Base-by-base conservation (phyloP, 2,888 invertebrate species). In the Caenorhabditis sulstoni region DNA sequence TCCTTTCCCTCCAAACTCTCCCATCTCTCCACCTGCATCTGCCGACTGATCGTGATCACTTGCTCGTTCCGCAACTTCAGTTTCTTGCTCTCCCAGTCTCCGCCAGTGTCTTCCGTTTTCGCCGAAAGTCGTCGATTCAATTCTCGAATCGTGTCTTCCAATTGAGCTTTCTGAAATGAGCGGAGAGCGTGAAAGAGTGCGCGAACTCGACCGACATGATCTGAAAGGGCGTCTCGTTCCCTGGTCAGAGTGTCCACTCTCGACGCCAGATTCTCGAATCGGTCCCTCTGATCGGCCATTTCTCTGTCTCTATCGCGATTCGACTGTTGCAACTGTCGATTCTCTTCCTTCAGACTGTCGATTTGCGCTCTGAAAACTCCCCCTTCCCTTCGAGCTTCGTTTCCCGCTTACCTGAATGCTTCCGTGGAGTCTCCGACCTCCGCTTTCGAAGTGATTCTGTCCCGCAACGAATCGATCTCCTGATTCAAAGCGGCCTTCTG, bases 61-160 rank as follows among this genome's bases (percentile, higher is more conserved):
- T 89, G 89, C 16, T 89, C 89, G 68, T 86, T 87, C 14, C 89
- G 76, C 68, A 88, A 83, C 44, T 84, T 77, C 57, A 89, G 64
- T 68, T 88, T 88, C 55, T 84, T 79, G 41, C 84, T 78, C 64
- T 89, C 89, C 88, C 88, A 88, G 23, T 89, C 88, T 14, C 66
- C 71, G 12, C 73, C 79, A 1, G 80, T 71, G 5, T 81, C 85
- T 41, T 89, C 89, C 14, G 76, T 84, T 77, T 87, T 86, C 2
- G 84, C 66, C 1, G 77, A 79, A 12, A 89, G 53, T 4, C 88
- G 78, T 8, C 88, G 79, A 50, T 85, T 88, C 64, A 89, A 68
- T 50, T 89, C 88, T 0, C 86, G 70, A 23, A 89, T 89, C 12
- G 85, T 87, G 45, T 89, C 89, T 75, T 89, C 89, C 53, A 88